phyloP scores from a whole-genome alignment of 1,140 invertebrate species.

The Drosophila tsacasi region DNA sequence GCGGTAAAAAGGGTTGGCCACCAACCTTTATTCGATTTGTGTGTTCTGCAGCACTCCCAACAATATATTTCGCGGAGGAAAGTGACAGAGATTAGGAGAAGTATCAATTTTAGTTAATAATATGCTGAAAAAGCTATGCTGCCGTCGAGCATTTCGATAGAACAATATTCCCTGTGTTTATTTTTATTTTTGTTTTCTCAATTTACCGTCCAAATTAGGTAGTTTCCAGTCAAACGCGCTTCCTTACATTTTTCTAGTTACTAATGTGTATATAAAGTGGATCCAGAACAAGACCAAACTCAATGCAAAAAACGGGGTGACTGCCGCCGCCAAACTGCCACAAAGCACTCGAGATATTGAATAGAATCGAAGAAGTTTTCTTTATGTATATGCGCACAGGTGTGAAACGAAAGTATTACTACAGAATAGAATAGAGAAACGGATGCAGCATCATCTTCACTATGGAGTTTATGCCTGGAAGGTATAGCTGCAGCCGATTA shows the following conservation, averaged over 20 bases:
- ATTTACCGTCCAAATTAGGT: slow-evolving; percentile 8
- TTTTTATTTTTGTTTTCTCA: not conserved
- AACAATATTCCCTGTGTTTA: slow-evolving; percentile 1
- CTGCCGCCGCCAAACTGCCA: slow-evolving; percentile 51
- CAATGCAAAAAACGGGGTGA: slow-evolving; percentile 10
- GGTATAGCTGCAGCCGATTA: not conserved
- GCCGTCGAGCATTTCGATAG: slow-evolving; percentile 23
- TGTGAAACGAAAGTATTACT: slow-evolving; percentile 66
- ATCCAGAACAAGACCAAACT: slow-evolving; percentile 1
- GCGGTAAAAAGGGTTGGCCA: no score
- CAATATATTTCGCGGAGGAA: not conserved
- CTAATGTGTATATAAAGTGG: slow-evolving; percentile 32
- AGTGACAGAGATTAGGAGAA: not conserved
- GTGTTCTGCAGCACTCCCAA: slow-evolving; percentile 28
- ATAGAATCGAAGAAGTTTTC: slow-evolving; percentile 13
- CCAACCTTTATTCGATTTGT: slow-evolving; percentile 22
- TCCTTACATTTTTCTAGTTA: slow-evolving; percentile 18
- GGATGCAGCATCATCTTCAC: slow-evolving; percentile 1
- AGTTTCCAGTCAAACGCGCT: slow-evolving; percentile 8
- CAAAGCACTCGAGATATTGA: slow-evolving; percentile 23
- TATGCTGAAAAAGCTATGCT: slow-evolving; percentile 2
- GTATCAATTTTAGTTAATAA: slow-evolving; percentile 14
- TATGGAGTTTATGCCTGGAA: no score
- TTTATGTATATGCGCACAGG: slow-evolving; percentile 33
- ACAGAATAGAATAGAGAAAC: slow-evolving; percentile 38